These are phyloP conservation scores for Myotis brandtii DNA, from an alignment of 2,113 vertebrate species.

Conservation along the genomic window DNA sequence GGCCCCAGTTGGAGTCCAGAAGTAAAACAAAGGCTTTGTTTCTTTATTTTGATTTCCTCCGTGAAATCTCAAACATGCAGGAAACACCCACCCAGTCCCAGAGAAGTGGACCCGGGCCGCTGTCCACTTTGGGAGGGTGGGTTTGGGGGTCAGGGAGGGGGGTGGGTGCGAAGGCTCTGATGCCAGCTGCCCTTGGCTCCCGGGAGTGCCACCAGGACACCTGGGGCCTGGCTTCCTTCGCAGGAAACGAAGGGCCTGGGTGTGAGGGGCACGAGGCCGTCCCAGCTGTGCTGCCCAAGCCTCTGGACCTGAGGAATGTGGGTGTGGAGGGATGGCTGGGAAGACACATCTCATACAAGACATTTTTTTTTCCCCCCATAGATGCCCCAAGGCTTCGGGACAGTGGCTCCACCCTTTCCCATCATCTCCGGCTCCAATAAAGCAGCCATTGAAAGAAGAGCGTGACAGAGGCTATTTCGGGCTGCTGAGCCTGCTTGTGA, in stretches of 20 bases:
- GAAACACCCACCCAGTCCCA: slow-evolving; percentile 78
- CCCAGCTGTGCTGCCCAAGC: not conserved
- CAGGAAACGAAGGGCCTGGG: not conserved
- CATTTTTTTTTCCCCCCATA: not conserved
- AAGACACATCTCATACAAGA: not conserved
- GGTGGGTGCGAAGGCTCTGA: not conserved
- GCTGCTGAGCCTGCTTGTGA: not conserved
- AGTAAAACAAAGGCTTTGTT: slow-evolving; percentile 78
- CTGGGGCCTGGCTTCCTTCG: not conserved
- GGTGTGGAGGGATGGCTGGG: not conserved
- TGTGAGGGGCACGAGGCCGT: not conserved
- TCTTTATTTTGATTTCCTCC: slow-evolving; percentile 78
- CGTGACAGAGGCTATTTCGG: slow-evolving; percentile 35
- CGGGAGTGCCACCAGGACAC: not conserved
- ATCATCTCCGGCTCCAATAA: slow-evolving; percentile 67
- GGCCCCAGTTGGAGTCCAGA: slow-evolving; percentile 60
- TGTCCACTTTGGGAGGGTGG: not conserved
- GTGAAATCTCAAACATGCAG: slow-evolving; percentile 80
- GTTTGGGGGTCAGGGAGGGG: not conserved
- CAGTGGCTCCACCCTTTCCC: slow-evolving; percentile 45
- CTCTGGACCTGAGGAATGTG: slow-evolving; percentile 41
- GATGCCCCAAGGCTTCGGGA: slow-evolving; percentile 51
- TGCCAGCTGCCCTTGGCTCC: not conserved
- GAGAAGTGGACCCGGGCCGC: slow-evolving; percentile 57
- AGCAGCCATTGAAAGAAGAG: slow-evolving; percentile 62